Conservation (phyloP, 2,113 vertebrate species). For the Gopherus evgoodei region DNA sequence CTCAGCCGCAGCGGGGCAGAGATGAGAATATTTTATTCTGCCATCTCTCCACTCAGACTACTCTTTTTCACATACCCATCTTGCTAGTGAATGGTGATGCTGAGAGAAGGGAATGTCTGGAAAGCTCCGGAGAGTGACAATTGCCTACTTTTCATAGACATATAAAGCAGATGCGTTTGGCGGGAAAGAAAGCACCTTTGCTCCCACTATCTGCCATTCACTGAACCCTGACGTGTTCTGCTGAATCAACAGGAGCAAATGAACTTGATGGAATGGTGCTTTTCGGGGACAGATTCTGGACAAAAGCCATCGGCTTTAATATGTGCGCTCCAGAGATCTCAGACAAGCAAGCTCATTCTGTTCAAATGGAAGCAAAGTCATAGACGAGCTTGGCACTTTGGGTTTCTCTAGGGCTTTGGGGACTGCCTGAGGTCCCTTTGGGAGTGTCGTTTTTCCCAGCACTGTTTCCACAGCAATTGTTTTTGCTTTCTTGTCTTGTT, state of each 20-base stretch:
- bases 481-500: not conserved
- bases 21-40: not conserved
- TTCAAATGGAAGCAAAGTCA: not conserved
- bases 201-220: not conserved
- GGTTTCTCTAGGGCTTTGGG: not conserved
- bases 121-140: fast-evolving
- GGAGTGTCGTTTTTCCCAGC: not conserved
- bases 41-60: too few species aligned
- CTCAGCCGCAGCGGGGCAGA: not conserved
- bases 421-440: not conserved
- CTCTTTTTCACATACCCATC: not conserved
- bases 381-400: not conserved
- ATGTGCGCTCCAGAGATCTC: not conserved
- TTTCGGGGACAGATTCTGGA: not conserved
- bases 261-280: not conserved
- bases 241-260: not conserved
- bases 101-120: not conserved
- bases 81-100: not conserved
- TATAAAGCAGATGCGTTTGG: not conserved
- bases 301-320: not conserved
- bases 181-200: not conserved
- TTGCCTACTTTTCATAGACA: not conserved
- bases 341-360: fast-evolving
- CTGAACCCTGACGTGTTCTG: not conserved
- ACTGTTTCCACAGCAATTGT: not conserved